Evolutionary conservation across 2,888 invertebrate species (phyloP).

Genomic region (Drosophila prolongata): DNA sequence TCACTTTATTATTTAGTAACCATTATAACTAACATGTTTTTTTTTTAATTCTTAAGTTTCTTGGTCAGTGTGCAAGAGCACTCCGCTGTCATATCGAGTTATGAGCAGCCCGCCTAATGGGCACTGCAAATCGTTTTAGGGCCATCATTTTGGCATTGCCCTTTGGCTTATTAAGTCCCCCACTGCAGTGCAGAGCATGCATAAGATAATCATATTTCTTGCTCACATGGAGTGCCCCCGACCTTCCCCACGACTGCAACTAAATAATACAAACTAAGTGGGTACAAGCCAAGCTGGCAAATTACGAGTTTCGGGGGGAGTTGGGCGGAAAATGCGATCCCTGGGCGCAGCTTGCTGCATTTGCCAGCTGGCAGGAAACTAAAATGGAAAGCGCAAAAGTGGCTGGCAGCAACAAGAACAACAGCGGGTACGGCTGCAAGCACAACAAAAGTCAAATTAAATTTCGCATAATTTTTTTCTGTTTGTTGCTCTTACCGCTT

Average conservation of each 20-base stretch:
- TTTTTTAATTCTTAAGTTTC: neutral
- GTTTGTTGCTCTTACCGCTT: constrained; percentile 31
- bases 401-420: constrained; percentile 50
- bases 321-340: constrained; percentile 20
- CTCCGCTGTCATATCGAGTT: constrained; percentile 1
- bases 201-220: constrained; percentile 78
- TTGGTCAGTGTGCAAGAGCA: neutral
- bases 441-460: constrained; percentile 75
- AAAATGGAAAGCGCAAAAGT: constrained; percentile 69
- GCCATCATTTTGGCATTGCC: constrained; percentile 27
- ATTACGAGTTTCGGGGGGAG: constrained; percentile 60
- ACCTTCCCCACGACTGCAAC: constrained; percentile 46
- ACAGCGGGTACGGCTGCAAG: constrained; percentile 8
- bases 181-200: constrained; percentile 66
- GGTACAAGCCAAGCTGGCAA: constrained; percentile 71
- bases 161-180: constrained; percentile 26
- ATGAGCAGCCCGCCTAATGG: constrained; percentile 21
- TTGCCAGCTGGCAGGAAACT: constrained; percentile 74
- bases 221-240: constrained; percentile 42
- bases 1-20: too few relatives aligned
- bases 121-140: constrained; percentile 28
- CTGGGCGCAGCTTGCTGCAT: constrained; percentile 62
- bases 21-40: too few relatives aligned
- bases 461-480: constrained; percentile 75
- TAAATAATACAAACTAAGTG: constrained; percentile 77